Base-by-base conservation (phyloP, 1,140 invertebrate genomes). In the Ooceraea biroi region DNA sequence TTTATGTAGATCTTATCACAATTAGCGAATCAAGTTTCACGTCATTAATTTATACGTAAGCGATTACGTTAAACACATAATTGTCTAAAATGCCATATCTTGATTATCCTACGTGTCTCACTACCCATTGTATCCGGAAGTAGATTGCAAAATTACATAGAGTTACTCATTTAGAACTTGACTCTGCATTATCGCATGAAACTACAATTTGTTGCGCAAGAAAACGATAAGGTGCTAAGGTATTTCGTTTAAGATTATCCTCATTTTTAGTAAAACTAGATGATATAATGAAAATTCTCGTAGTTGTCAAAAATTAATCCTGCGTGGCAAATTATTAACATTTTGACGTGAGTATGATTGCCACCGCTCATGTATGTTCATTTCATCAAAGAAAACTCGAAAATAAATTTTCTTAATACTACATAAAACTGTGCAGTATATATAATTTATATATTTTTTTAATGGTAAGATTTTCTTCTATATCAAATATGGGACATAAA, bases 41-140 rank as follows among this genome's bases (percentile, higher is more conserved):
- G 73, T n/a, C 41, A 50, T 14, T 65, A 60, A 65, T 44, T 44
- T 44, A 25, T 60, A 41, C 57, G 11, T 27, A 61, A 27, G 25
- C 17, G 36, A 69, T 78, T 80, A 71, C 65, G 36, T 80, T 77
- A 50, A 52, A 19, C 14, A 19, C 17, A 3, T 80, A 58, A 80
- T 69, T 57, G 36, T 17, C 44, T 57, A 69, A 71, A 57, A 80
- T 80, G 19, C 71, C 12, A 36, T 22, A 78, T 71, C n/a, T 12
- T 36, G 57, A 25, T 58, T 58, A 69, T 58, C 7, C 36, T 71
- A 60, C 41, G 3, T 36, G 17, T 30, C 65, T 44, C 22, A 27
- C 50, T 27, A 44, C 36, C 12, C 8, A 71, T 69, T 44, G 25
- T 80, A 36, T 71, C 14, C 36, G 19, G n/a, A 68, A 50, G 19